Conservation (phyloP, 2,797 vertebrate species). For the Scleropages formosus region DNA sequence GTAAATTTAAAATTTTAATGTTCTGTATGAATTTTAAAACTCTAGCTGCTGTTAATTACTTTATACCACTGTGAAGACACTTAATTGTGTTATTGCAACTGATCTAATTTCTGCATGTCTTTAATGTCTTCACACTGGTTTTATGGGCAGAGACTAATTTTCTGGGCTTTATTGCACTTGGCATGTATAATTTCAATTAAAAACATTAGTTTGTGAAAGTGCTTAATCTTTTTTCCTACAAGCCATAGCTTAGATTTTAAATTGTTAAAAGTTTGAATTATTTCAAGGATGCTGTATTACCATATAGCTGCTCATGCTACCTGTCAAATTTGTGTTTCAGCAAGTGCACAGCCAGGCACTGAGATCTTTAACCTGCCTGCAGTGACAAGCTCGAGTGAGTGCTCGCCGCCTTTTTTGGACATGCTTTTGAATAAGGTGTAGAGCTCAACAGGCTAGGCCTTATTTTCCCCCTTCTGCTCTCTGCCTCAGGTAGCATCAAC, state of each 20-base stretch:
- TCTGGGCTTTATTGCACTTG: neutral
- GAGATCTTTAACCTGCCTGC: constrained; percentile 99
- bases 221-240: neutral
- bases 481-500: constrained; percentile 79
- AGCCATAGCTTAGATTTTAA: neutral
- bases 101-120: no score
- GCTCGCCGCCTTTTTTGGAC: neutral
- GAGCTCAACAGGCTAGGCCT: rapidly evolving
- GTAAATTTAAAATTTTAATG: neutral
- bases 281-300: constrained; percentile 28
- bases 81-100: no score
- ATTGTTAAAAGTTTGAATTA: no score
- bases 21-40: no score
- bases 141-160: neutral
- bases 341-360: constrained; percentile 93
- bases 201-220: neutral
- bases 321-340: constrained; percentile 65
- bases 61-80: no score
- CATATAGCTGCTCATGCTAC: constrained; percentile 24
- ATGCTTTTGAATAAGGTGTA: no score
- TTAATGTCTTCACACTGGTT: neutral
- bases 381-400: constrained; percentile 92
- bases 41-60: no score
- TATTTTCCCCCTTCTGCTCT: constrained; percentile 37
- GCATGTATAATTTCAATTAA: neutral